Percentiles rank a stretch among this genome's conserved stretches.
These are phyloP conservation scores for Phallusia fumigata DNA, from an alignment of 23 tunicate species.

Conservation along the genomic window DNA sequence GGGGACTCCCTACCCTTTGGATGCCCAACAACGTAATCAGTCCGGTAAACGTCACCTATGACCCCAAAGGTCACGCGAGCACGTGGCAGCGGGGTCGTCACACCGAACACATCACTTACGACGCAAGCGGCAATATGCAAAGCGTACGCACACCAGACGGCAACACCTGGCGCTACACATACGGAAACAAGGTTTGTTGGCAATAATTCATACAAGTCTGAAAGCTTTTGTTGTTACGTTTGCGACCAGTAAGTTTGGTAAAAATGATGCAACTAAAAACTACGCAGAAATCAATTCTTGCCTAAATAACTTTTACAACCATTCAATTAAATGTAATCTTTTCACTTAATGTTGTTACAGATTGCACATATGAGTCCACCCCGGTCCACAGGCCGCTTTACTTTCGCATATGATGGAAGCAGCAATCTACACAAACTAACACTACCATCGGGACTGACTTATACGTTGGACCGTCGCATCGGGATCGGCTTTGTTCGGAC, in stretches of 20 bases:
- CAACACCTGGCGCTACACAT: constrained; percentile 52
- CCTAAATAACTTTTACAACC: not conserved
- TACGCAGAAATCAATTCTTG: not conserved
- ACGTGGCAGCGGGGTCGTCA: constrained; percentile 84
- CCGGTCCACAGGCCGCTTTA: constrained; percentile 35
- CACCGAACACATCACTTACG: constrained; percentile 55
- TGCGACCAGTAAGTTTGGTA: too few relatives aligned
- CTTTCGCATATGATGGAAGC: constrained; percentile 50
- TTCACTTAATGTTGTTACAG: constrained; percentile 21
- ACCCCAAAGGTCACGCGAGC: constrained; percentile 61
- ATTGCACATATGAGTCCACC: constrained; percentile 41
- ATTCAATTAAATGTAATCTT: too few relatives aligned
- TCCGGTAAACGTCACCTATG: constrained; percentile 89
- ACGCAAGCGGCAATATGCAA: constrained; percentile 46
- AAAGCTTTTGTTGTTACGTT: not conserved
- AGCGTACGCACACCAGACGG: constrained; percentile 46
- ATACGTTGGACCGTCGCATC: constrained; percentile 27
- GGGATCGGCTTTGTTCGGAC: constrained; percentile 80
- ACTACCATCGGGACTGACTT: constrained; percentile 67
- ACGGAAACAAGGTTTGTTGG: constrained; percentile 39
- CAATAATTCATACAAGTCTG: not conserved
- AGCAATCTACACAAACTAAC: constrained; percentile 44
- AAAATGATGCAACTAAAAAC: not conserved
- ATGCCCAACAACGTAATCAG: constrained; percentile 72
- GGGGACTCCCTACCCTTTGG: constrained; percentile 83